A percentile compares a stretch with the other conserved stretches of the same genome.
Conservation (phyloP, 2,888 invertebrate genomes). For the Scrobipalpa atriplicella region DNA sequence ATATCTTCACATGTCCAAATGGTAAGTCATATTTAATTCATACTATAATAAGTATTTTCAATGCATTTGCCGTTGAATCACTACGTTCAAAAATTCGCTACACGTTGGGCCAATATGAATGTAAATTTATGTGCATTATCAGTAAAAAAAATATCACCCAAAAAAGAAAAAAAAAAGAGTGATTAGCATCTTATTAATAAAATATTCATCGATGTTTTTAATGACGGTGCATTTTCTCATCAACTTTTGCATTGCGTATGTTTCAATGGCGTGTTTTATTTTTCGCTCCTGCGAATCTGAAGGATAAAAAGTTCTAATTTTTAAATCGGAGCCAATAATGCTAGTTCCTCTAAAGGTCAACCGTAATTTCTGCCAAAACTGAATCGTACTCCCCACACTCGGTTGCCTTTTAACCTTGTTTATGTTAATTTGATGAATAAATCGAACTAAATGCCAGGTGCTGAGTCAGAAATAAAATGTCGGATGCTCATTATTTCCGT, state of each 20-base stretch:
- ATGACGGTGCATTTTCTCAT: too few species aligned
- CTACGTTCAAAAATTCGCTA: too few species aligned
- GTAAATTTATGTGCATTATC: too few species aligned
- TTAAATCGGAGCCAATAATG: constrained; percentile 3
- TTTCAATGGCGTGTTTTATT: neutral
- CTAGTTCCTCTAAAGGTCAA: neutral
- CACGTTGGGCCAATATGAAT: too few species aligned
- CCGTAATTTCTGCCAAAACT: neutral
- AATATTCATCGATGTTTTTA: too few species aligned
- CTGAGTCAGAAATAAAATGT: neutral
- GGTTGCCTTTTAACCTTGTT: neutral
- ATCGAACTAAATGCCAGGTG: neutral
- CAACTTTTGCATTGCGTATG: too few species aligned
- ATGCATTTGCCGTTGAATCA: too few species aligned
- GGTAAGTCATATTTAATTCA: constrained; percentile 78
- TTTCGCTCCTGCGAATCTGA: neutral
- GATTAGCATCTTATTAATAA: too few species aligned
- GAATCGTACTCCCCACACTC: neutral
- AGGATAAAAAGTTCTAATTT: neutral
- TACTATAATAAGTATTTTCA: too few species aligned
- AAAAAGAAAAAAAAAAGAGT: too few species aligned
- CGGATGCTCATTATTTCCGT: neutral
- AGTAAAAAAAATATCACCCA: too few species aligned
- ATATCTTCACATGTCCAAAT: constrained; percentile 88
- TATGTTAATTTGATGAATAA: neutral